Evolutionary conservation across 2,888 invertebrate genomes (phyloP).

Genomic region (Brassicogethes aeneus): DNA sequence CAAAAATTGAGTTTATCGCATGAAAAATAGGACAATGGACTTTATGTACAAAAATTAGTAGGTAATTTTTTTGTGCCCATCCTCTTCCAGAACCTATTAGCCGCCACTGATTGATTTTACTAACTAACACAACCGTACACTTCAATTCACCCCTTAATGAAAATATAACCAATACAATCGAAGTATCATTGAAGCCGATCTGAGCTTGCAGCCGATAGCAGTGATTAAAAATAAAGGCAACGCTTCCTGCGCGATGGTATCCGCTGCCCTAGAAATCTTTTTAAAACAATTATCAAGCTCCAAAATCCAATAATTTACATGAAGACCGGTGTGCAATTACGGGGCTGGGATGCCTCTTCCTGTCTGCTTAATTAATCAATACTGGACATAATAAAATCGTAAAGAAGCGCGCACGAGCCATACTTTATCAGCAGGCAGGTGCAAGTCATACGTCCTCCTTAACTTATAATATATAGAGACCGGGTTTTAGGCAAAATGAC

Average conservation of each 20-base stretch:
- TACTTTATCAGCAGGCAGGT: slow-evolving; percentile 9
- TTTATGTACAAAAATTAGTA: no score
- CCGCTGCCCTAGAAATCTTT: neutral
- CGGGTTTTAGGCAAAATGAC: no score
- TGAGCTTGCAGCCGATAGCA: neutral
- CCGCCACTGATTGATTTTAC: no score
- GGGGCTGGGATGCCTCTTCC: neutral
- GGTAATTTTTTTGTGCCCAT: no score
- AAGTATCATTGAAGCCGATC: no score
- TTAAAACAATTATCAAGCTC: neutral
- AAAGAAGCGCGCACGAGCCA: slow-evolving; percentile 8
- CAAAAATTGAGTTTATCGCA: no score
- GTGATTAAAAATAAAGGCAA: neutral
- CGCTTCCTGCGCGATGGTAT: neutral
- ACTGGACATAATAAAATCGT: slow-evolving; percentile 9
- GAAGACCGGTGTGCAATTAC: slow-evolving; percentile 1
- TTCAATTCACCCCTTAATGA: no score
- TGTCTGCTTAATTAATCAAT: slow-evolving; percentile 13
- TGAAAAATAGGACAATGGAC: no score
- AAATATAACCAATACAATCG: no score
- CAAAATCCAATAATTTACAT: slow-evolving; percentile 1
- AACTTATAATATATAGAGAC: no score
- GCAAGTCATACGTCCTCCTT: slow-evolving; percentile 4
- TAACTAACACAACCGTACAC: no score
- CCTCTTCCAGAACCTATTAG: no score